These are phyloP conservation scores for Aethes cnicana DNA, from an alignment of 2,888 invertebrate genomes.

Conservation along the genomic window DNA sequence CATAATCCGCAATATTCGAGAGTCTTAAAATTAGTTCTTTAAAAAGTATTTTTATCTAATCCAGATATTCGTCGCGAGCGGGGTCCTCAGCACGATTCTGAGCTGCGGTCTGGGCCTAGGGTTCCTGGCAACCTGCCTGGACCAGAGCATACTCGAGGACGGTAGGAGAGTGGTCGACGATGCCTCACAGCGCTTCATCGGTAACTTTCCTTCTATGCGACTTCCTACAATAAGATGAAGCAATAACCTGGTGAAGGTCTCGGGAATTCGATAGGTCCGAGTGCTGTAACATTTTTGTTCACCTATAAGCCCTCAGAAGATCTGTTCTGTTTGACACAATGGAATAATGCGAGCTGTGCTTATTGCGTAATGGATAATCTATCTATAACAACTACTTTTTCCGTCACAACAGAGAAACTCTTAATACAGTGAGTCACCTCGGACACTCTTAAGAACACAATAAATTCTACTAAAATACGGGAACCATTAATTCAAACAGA, in stretches of 20 bases:
- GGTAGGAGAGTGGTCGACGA: conserved; percentile 1
- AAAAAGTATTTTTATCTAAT: conserved; percentile 11
- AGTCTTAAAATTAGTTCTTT: too few relatives aligned
- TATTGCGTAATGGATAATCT: too few relatives aligned
- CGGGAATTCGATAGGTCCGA: too few relatives aligned
- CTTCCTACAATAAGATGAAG: too few relatives aligned
- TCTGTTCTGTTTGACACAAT: too few relatives aligned
- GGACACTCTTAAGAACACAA: too few relatives aligned
- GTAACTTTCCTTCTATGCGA: conserved; percentile 13
- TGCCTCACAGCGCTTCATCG: conserved; percentile 24
- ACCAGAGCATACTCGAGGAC: conserved; percentile 13
- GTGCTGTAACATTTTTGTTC: too few relatives aligned
- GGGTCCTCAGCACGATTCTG: conserved; percentile 37
- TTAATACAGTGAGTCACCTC: not conserved
- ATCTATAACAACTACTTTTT: too few relatives aligned
- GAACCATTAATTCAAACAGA: not conserved
- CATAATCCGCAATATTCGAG: too few relatives aligned
- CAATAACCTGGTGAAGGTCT: too few relatives aligned
- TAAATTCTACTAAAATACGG: not conserved
- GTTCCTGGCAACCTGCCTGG: conserved; percentile 31
- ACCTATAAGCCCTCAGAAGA: too few relatives aligned
- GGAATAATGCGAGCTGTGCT: too few relatives aligned
- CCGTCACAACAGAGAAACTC: not conserved
- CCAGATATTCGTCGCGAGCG: conserved; percentile 37
- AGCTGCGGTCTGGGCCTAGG: conserved; percentile 41